phyloP scores from a whole-genome alignment of 2,888 invertebrate species.

The Platerodrilus igneus region DNA sequence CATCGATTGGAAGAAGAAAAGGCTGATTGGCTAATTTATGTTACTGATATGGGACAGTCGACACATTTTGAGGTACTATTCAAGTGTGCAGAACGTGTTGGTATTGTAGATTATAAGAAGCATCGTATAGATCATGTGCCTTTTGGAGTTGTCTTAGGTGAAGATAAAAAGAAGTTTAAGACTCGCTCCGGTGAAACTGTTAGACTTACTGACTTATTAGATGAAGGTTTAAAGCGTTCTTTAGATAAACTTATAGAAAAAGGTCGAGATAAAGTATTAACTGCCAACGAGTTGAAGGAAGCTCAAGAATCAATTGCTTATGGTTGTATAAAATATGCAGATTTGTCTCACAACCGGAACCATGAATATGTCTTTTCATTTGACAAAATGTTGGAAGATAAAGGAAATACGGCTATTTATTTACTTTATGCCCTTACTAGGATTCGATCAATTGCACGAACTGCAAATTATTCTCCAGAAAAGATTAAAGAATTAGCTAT shows the following conservation, averaged over 20 bases:
- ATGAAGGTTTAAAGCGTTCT: constrained; percentile 84
- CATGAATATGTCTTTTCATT: constrained; percentile 98
- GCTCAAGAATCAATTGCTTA: constrained; percentile 93
- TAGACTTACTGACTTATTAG: constrained; percentile 72
- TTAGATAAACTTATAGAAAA: constrained; percentile 82
- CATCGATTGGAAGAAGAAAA: constrained; percentile 81
- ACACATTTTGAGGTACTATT: constrained; percentile 71
- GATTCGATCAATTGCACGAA: constrained; percentile 85
- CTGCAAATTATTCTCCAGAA: constrained; percentile 62
- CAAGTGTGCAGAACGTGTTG: constrained; percentile 73
- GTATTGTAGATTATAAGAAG: constrained; percentile 58
- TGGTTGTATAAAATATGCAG: constrained; percentile 98
- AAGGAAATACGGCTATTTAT: constrained; percentile 98
- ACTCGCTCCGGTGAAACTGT: constrained; percentile 96
- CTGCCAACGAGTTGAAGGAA: constrained; percentile 69
- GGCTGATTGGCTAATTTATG: constrained; percentile 85
- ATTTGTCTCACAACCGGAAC: constrained; percentile 86
- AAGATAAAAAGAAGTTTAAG: constrained; percentile 98
- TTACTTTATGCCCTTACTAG: constrained; percentile 91
- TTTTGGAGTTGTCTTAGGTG: constrained; percentile 96
- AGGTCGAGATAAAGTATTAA: constrained; percentile 77
- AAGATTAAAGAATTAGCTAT: constrained; percentile 59
- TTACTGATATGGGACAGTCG: constrained; percentile 90
- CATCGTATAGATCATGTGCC: constrained; percentile 84
- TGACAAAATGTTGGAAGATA: constrained; percentile 98